A percentile compares a stretch with the other conserved stretches of the same genome.
phyloP scores from a whole-genome alignment of 2,888 invertebrate species.

The Nomada fabriciana region DNA sequence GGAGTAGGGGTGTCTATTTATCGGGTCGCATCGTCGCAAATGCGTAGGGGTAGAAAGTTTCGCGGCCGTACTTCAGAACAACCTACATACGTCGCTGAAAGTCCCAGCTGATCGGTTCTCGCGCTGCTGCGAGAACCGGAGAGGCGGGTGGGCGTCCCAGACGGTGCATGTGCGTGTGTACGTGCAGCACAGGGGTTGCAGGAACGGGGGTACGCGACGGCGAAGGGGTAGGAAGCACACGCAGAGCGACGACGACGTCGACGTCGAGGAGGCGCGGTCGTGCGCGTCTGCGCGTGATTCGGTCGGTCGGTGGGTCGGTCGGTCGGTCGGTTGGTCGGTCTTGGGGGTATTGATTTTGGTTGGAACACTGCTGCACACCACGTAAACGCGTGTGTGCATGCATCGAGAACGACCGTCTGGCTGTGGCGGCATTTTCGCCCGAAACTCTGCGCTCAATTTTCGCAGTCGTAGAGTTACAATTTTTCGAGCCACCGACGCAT shows the following conservation, averaged over 20 bases:
- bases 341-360: constrained; percentile 69
- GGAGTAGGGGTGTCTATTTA: not conserved
- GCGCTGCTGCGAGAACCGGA: not conserved
- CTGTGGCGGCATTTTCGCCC: constrained; percentile 1
- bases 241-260: not conserved
- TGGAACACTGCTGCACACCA: constrained; percentile 10
- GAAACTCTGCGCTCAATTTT: constrained; percentile 38
- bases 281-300: constrained; percentile 63
- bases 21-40: not conserved
- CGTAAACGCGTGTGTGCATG: constrained; percentile 40
- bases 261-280: constrained; percentile 40
- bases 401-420: constrained; percentile 39
- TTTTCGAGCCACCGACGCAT: not conserved
- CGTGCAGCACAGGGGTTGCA: constrained; percentile 1
- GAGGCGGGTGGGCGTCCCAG: not conserved
- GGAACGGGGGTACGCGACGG: not conserved
- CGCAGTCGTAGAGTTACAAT: constrained; percentile 11
- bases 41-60: not conserved
- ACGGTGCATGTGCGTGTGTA: not conserved
- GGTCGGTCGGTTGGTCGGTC: constrained; percentile 65
- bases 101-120: constrained; percentile 62
- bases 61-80: not conserved
- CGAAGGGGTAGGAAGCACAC: constrained; percentile 6
- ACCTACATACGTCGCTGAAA: constrained; percentile 16
- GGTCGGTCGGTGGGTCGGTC: constrained; percentile 65